A percentile compares a stretch with the other conserved stretches of the same genome.
These are phyloP conservation scores for Diadegma fenestrale DNA, from an alignment of 2,888 invertebrate genomes.

Conservation along the genomic window DNA sequence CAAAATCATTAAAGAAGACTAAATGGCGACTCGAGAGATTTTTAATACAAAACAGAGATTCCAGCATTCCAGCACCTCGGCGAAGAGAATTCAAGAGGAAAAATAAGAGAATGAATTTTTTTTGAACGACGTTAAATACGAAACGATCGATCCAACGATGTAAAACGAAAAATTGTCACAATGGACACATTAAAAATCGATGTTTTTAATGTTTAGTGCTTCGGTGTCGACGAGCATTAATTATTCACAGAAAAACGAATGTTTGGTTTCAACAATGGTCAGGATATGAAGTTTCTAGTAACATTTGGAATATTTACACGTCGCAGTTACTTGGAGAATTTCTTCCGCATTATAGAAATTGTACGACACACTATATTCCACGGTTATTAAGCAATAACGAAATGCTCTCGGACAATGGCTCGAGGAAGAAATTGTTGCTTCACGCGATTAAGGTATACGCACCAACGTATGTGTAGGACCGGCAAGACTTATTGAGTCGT, in stretches of 20 bases:
- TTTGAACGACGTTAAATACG: neutral
- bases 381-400: slow-evolving; percentile 10
- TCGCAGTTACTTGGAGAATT: neutral
- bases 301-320: neutral
- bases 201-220: neutral
- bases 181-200: neutral
- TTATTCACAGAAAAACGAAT: neutral
- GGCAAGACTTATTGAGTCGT: slow-evolving; percentile 52
- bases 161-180: neutral
- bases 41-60: neutral
- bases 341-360: slow-evolving; percentile 10
- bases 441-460: slow-evolving; percentile 44
- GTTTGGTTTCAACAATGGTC: neutral
- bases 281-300: neutral
- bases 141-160: neutral
- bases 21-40: no score
- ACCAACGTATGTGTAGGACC: slow-evolving; percentile 1
- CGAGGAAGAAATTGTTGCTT: slow-evolving; percentile 28
- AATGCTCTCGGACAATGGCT: slow-evolving; percentile 18
- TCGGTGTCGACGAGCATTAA: neutral
- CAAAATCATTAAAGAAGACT: no score
- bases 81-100: neutral
- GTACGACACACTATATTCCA: neutral
- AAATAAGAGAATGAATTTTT: neutral
- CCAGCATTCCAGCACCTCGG: neutral